Conservation (phyloP, 2,888 invertebrate species). For the Leptogaster cylindrica region DNA sequence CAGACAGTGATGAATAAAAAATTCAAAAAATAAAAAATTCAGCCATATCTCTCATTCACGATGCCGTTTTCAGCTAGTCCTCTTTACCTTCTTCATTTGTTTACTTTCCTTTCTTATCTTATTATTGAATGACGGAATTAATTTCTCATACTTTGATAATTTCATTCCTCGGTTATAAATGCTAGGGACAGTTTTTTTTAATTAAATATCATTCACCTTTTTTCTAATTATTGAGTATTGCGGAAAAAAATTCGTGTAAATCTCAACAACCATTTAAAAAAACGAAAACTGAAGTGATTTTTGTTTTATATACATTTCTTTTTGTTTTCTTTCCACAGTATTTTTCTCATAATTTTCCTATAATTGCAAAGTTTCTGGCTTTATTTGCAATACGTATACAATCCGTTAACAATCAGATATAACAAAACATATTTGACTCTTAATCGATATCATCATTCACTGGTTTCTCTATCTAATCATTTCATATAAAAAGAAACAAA, state of each 20-base stretch:
- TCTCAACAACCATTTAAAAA: too few relatives aligned
- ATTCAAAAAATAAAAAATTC: too few relatives aligned
- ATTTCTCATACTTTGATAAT: constrained; percentile 1
- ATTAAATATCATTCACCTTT: not conserved
- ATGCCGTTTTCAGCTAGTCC: constrained; percentile 29
- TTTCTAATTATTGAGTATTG: constrained; percentile 15
- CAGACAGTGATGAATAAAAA: too few relatives aligned
- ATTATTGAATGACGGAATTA: not conserved
- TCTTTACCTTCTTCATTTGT: constrained; percentile 16
- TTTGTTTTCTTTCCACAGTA: not conserved
- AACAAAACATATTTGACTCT: too few relatives aligned
- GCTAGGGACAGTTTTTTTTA: not conserved
- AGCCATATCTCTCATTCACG: constrained; percentile 57
- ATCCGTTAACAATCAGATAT: too few relatives aligned
- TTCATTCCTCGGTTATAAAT: constrained; percentile 10
- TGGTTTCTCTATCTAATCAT: too few relatives aligned
- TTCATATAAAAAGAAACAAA: too few relatives aligned
- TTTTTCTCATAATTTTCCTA: constrained; percentile 16
- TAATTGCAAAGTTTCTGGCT: constrained; percentile 27
- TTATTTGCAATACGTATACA: constrained; percentile 38
- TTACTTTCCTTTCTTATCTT: too few relatives aligned
- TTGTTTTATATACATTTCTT: too few relatives aligned
- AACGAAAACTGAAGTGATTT: too few relatives aligned
- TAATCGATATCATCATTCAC: too few relatives aligned
- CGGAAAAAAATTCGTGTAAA: too few relatives aligned